Percentiles rank a stretch among this genome's conserved stretches.
Evolutionary conservation across 2,113 vertebrate genomes (phyloP).

Genomic region (Andinoacara biseriatus): DNA sequence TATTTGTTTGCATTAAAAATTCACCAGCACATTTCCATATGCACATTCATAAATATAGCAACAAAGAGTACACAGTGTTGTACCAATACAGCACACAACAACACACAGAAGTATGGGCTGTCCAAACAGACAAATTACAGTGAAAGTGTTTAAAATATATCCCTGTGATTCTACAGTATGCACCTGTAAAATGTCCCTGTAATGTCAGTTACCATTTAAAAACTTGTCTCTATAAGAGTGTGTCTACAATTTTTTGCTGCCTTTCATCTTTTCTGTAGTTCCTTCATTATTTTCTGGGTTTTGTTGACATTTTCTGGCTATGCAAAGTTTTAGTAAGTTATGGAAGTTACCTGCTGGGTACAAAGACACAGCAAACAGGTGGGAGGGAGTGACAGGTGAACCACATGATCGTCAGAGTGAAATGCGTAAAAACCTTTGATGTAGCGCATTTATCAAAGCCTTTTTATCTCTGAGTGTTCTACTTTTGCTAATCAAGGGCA

Average conservation of each 20-base stretch:
- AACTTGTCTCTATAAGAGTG: too few relatives aligned
- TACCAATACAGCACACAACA: too few relatives aligned
- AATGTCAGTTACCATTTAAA: too few relatives aligned
- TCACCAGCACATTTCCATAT: too few relatives aligned
- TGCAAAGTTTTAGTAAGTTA: not conserved
- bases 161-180: too few relatives aligned
- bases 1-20: too few relatives aligned
- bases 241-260: not conserved
- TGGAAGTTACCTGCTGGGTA: not conserved
- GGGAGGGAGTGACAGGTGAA: not conserved
- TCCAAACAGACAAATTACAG: too few relatives aligned
- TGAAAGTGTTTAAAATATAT: too few relatives aligned
- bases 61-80: too few relatives aligned
- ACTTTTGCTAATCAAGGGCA: not conserved
- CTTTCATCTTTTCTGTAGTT: not conserved
- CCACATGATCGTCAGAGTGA: not conserved
- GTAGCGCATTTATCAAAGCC: not conserved
- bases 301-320: not conserved
- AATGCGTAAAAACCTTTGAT: not conserved
- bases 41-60: too few relatives aligned
- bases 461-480: not conserved
- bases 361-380: not conserved
- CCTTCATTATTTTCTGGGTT: not conserved
- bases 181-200: too few relatives aligned
- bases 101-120: too few relatives aligned